Conservation (phyloP, 2,113 vertebrate genomes). For the Terrapene triunguis region DNA sequence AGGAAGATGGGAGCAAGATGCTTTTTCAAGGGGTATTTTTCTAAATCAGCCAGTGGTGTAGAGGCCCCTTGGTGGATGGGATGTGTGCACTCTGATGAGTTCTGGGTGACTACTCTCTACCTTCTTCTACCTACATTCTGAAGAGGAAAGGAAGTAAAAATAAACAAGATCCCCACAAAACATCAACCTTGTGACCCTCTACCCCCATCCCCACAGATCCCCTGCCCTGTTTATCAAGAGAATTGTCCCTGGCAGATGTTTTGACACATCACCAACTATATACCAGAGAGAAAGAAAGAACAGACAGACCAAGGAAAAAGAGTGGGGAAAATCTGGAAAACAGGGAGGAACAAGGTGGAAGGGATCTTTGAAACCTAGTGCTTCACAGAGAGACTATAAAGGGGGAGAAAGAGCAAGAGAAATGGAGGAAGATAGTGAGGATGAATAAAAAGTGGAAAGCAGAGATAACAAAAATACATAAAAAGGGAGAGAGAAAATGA, state of each 20-base stretch:
- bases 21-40: background rate
- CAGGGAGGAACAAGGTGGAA: background rate
- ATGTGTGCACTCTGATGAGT: background rate
- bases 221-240: background rate
- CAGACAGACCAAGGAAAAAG: background rate
- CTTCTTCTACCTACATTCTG: background rate
- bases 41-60: background rate
- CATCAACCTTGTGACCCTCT: background rate
- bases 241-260: background rate
- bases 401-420: background rate
- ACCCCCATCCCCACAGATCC: background rate
- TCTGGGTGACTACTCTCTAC: background rate
- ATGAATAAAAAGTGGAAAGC: background rate
- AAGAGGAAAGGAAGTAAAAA: background rate
- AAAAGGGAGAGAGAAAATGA: background rate
- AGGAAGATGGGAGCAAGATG: background rate
- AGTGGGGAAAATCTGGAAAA: background rate
- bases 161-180: background rate
- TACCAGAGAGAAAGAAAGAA: background rate
- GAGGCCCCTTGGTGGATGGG: fast-evolving
- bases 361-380: background rate
- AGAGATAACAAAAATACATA: background rate
- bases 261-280: background rate
- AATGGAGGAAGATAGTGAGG: background rate
- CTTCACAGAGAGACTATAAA: background rate